Conservation (phyloP, 2,113 vertebrate species). For the Naja naja region DNA sequence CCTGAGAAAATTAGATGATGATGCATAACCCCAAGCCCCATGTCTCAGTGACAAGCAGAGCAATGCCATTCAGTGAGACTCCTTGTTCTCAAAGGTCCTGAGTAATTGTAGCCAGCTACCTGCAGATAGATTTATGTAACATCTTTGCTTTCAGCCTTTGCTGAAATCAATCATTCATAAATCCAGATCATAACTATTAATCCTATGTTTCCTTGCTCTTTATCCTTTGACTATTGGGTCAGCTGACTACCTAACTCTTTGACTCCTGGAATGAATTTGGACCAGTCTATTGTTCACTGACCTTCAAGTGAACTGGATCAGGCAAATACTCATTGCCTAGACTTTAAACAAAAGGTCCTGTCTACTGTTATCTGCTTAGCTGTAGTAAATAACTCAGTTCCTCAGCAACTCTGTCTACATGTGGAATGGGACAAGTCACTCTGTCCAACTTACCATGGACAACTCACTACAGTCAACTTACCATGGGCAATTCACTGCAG, state of each 20-base stretch:
- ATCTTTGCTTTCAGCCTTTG: not conserved
- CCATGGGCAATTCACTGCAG: not conserved
- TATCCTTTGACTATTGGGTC: not conserved
- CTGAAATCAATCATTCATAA: not conserved
- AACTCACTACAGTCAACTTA: too few species aligned
- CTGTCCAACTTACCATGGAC: too few species aligned
- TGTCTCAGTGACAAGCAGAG: not conserved
- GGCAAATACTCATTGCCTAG: not conserved
- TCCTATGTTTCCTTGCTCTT: not conserved
- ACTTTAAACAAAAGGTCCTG: not conserved
- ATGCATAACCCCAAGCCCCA: not conserved
- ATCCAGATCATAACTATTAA: not conserved
- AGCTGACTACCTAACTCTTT: not conserved
- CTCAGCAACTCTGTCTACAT: not conserved
- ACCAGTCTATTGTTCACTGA: not conserved
- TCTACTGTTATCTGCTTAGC: not conserved
- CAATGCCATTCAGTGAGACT: not conserved
- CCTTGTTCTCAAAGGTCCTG: not conserved
- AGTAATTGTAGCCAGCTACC: not conserved
- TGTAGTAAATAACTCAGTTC: not conserved
- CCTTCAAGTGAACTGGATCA: not conserved
- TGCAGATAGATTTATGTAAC: not conserved
- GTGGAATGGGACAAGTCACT: not conserved
- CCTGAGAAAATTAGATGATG: not conserved
- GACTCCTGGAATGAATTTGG: not conserved